Percentiles rank a stretch among this genome's conserved stretches.
phyloP scores from a whole-genome alignment of 2,888 invertebrate genomes.

The Melanchra persicariae region DNA sequence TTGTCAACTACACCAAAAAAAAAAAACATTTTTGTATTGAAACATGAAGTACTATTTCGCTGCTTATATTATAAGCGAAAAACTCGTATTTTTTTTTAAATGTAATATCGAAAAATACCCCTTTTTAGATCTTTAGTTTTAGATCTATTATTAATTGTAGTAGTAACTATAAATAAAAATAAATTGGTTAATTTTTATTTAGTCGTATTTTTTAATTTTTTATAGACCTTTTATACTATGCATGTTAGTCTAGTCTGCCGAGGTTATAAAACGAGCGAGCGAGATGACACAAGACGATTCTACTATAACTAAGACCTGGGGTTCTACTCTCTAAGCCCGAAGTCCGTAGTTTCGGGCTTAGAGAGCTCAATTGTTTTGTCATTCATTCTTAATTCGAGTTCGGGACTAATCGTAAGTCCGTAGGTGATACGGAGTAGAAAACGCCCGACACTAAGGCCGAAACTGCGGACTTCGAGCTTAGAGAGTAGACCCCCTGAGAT shows the following conservation, averaged over 20 bases:
- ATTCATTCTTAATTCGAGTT: no score
- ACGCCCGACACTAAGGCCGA: no score
- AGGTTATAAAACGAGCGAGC: background rate
- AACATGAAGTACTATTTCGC: background rate
- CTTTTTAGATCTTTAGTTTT: conserved; percentile 39
- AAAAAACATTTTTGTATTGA: background rate
- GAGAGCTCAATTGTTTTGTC: no score
- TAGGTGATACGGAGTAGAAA: no score
- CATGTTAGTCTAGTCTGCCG: background rate
- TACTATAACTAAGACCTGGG: no score
- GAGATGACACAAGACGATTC: background rate
- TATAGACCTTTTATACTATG: background rate
- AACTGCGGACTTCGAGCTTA: no score
- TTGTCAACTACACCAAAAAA: background rate
- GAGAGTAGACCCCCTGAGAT: no score
- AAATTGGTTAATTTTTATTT: conserved; percentile 49
- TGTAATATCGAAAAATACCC: background rate
- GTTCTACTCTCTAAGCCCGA: no score
- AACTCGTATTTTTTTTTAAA: background rate
- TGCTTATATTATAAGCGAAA: background rate
- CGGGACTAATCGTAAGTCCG: no score
- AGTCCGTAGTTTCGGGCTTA: no score
- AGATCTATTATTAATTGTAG: conserved; percentile 39
- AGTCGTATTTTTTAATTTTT: conserved; percentile 31
- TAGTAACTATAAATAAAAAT: conserved; percentile 19